Evolutionary conservation across 2,888 invertebrate species (phyloP), one percentile per base, ranked within the genome.

Genomic region (Gymnocheta viridis): DNA sequence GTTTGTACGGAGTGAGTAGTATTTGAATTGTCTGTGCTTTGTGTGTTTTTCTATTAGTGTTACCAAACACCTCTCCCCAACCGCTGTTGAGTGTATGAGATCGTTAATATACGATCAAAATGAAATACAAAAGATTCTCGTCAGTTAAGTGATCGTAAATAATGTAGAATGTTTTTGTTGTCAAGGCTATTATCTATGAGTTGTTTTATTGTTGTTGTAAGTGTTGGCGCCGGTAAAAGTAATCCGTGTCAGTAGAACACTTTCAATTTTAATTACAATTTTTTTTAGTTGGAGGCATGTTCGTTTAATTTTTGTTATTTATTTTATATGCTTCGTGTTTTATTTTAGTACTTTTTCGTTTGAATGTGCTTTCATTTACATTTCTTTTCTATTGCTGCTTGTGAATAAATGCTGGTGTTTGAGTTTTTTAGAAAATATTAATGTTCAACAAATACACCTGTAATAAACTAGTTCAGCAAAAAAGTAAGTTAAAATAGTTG

Each of bases 221-320:
- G 27, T 60, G 47, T 49, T 81, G 82, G 77, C 73, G 80, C 78
- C 82, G 86, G 87, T 82, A 87, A 86, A 86, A 87, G 58, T 88
- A 90, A 90, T 90, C 88, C 88, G 87, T 90, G 90, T 91, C 89
- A 90, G 90, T 90, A 88, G 91, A 91, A 87, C 90, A 90, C 90
- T 90, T 89, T 91, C 89, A 87, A 85, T 91, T 90, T 79, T 69
- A 78, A 78, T 77, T 58, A 19, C 51, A n/a, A n/a, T 78, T 44
- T 82, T 76, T 60, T 14, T n/a, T 51, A 49, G 49, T 49, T 17
- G 22, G 3, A 22, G 62, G 17, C 47, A 64, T 38, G n/a, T 54
- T 66, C 22, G 74, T 29, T 56, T 54, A 17, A 22, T 22, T 22
- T 6, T 27, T 0, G 70, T 54, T 56, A 62, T 56, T 69, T 44